Conservation (phyloP, 1,140 invertebrate genomes). For the Belonocnema kinseyi region DNA sequence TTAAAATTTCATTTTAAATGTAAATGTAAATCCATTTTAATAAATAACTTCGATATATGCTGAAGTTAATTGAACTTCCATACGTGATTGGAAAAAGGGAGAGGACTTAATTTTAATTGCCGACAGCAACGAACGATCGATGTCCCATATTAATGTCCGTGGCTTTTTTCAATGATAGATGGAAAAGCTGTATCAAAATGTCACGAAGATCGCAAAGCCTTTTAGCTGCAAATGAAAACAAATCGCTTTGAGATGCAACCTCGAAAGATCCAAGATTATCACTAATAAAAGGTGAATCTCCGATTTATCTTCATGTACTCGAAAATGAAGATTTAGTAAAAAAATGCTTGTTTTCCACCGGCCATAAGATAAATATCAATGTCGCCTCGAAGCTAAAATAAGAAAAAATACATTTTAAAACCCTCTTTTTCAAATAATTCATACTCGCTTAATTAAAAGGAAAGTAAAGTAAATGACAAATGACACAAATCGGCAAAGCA, state of each 20-base stretch:
- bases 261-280: neutral
- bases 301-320: constrained; percentile 15
- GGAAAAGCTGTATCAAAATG: neutral
- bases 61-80: neutral
- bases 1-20: too few species aligned
- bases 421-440: too few species aligned
- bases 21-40: neutral
- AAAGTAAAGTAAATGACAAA: too few species aligned
- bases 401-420: too few species aligned
- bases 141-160: neutral
- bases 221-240: neutral
- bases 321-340: neutral
- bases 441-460: too few species aligned
- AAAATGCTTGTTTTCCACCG: neutral
- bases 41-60: neutral
- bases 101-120: constrained; percentile 5
- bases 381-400: neutral
- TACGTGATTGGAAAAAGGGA: neutral
- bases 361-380: neutral
- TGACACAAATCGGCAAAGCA: neutral
- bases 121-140: neutral
- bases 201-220: neutral
- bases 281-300: neutral
- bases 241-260: neutral
- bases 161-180: constrained; percentile 3